A percentile compares a stretch with the other conserved stretches of the same genome.
These are phyloP conservation scores for Arenaria interpres DNA, from an alignment of 2,113 vertebrate genomes.

Conservation along the genomic window DNA sequence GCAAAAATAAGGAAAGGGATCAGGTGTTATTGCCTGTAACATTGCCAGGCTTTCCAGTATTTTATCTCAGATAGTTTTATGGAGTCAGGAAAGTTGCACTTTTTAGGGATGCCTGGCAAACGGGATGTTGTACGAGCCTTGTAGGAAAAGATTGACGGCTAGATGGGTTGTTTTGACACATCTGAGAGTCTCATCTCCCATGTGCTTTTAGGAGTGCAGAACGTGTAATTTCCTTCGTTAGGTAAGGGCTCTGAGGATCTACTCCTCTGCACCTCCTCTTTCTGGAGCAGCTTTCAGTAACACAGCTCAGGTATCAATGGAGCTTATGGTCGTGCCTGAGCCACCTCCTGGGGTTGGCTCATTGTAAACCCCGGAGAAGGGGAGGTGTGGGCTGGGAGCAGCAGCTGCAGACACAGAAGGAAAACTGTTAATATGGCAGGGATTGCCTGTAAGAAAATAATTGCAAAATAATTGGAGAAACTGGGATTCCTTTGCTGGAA, in stretches of 20 bases:
- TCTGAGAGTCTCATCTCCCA: not conserved
- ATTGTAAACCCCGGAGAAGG: not conserved
- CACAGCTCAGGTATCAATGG: not conserved
- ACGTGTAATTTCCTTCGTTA: not conserved
- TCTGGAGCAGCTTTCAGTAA: conserved; percentile 28
- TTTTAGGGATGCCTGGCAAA: not conserved
- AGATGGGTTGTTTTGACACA: conserved; percentile 5
- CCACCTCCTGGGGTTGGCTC: not conserved
- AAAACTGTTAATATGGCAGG: not conserved
- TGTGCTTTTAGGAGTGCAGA: not conserved
- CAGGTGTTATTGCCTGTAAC: not conserved
- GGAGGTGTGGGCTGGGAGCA: not conserved
- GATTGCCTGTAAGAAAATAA: not conserved
- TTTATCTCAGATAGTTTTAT: not conserved
- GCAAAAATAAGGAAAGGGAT: not conserved
- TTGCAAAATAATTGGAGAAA: not conserved
- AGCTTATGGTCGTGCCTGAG: not conserved
- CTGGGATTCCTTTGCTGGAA: not conserved
- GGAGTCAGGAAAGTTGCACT: not conserved
- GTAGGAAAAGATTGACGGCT: not conserved
- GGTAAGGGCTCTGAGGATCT: not conserved
- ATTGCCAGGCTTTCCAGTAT: not conserved
- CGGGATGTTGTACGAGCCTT: not conserved
- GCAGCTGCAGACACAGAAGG: not conserved
- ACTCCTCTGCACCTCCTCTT: not conserved